These are phyloP conservation scores for Aphyosemion australe DNA, from an alignment of 2,113 vertebrate species.

Conservation along the genomic window DNA sequence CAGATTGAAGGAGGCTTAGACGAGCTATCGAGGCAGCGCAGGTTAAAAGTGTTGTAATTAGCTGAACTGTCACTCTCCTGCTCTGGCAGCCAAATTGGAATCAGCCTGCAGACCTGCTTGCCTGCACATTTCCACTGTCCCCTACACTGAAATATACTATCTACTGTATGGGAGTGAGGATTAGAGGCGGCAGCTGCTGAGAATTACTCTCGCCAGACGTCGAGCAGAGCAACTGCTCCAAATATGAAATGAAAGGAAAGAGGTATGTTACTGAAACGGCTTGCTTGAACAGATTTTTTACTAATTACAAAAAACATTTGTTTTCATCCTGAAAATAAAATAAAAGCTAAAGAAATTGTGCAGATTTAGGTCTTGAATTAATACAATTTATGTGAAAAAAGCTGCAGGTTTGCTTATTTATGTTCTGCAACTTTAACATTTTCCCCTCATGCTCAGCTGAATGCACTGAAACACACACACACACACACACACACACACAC, in stretches of 20 bases:
- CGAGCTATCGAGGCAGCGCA: slow-evolving; percentile 59
- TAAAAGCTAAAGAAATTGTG: background rate
- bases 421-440: background rate
- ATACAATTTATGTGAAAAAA: background rate
- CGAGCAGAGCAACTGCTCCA: slow-evolving; percentile 17
- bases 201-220: slow-evolving; percentile 43
- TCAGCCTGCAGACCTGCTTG: slow-evolving; percentile 41
- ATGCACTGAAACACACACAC: background rate
- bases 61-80: slow-evolving; percentile 60
- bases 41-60: slow-evolving; percentile 70
- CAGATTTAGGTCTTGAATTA: background rate
- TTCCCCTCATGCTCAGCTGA: background rate
- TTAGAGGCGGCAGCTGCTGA: slow-evolving; percentile 38
- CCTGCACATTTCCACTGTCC: slow-evolving; percentile 32
- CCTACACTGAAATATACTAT: slow-evolving; percentile 24
- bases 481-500: background rate
- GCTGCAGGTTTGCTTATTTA: background rate
- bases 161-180: slow-evolving; percentile 34
- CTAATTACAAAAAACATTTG: too few relatives aligned
- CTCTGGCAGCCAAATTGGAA: slow-evolving; percentile 50
- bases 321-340: too few relatives aligned
- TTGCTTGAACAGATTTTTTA: too few relatives aligned
- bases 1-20: slow-evolving; percentile 52
- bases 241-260: slow-evolving; percentile 24
- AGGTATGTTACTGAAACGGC: slow-evolving; percentile 25